Percentiles rank a stretch among this genome's conserved stretches.
Conservation (phyloP, 1,140 invertebrate genomes). For the Sinella curviseta region DNA sequence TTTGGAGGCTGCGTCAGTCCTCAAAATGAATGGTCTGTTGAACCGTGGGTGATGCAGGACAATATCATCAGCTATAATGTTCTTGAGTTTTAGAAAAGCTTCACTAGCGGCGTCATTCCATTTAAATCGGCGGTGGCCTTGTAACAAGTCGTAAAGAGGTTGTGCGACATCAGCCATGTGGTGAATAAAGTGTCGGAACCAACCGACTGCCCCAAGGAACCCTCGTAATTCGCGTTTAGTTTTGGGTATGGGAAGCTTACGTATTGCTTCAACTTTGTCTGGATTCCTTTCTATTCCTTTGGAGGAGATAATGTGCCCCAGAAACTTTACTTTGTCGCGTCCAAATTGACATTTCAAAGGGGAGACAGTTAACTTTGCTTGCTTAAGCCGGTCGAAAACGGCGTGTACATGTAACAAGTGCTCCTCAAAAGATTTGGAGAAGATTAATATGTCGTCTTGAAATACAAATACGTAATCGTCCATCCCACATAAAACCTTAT, state of each 20-base stretch:
- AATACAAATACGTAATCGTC: conserved; percentile 47
- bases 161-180: conserved; percentile 47
- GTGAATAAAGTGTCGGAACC: conserved; percentile 53
- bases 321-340: background rate
- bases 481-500: conserved; percentile 45
- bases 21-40: conserved; percentile 52
- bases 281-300: background rate
- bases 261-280: background rate
- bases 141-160: conserved; percentile 50
- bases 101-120: background rate
- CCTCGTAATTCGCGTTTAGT: conserved; percentile 47
- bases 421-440: conserved; percentile 24
- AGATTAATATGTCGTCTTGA: conserved; percentile 50
- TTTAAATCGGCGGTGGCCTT: conserved; percentile 12
- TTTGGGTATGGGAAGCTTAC: background rate
- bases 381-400: background rate
- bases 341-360: background rate
- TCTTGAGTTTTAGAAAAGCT: conserved; percentile 32
- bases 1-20: conserved; percentile 56
- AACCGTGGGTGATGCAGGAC: conserved; percentile 48
- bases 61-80: background rate
- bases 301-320: background rate
- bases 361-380: background rate
- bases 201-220: conserved; percentile 52
- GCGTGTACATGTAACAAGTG: conserved; percentile 10